phyloP scores from a whole-genome alignment of 2,888 invertebrate species.

The Scaeva pyrastri region DNA sequence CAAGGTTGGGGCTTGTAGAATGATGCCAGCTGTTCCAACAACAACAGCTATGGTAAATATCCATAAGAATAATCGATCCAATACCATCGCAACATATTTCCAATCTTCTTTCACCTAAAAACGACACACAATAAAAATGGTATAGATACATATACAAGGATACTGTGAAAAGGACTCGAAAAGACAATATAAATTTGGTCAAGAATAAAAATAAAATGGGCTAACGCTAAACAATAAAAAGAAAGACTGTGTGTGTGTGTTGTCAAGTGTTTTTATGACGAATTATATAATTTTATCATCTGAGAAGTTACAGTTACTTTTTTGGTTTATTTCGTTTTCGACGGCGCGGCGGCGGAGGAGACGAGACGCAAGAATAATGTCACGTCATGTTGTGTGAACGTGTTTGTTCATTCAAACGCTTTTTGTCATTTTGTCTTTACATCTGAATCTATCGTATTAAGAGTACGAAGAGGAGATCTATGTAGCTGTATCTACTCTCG shows the following conservation, averaged over 20 bases:
- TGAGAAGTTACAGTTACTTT: slow-evolving; percentile 7
- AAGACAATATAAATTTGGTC: slow-evolving; percentile 48
- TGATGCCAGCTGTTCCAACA: slow-evolving; percentile 96
- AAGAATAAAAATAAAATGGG: slow-evolving; percentile 1
- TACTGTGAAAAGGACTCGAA: slow-evolving; percentile 2
- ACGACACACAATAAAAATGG: slow-evolving; percentile 29
- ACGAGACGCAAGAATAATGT: slow-evolving; percentile 1
- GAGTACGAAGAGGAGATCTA: not conserved
- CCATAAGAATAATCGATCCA: slow-evolving; percentile 98
- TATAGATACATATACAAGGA: not conserved
- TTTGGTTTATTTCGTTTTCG: not conserved
- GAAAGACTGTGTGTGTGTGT: not conserved
- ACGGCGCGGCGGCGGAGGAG: too few relatives aligned
- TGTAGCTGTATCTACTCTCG: too few relatives aligned
- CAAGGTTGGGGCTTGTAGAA: slow-evolving; percentile 96
- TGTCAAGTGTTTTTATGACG: slow-evolving; percentile 34
- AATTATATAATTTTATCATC: slow-evolving; percentile 39
- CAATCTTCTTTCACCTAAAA: slow-evolving; percentile 97
- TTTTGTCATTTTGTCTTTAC: slow-evolving; percentile 20
- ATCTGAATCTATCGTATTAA: slow-evolving; percentile 23
- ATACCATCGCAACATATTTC: slow-evolving; percentile 99
- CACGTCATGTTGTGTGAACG: slow-evolving; percentile 18
- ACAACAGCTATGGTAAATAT: slow-evolving; percentile 98
- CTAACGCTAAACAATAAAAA: not conserved
- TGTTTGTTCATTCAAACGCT: slow-evolving; percentile 13